Evolutionary conservation across 2,797 vertebrate species (phyloP).

Genomic region (Adelosebastes latens): DNA sequence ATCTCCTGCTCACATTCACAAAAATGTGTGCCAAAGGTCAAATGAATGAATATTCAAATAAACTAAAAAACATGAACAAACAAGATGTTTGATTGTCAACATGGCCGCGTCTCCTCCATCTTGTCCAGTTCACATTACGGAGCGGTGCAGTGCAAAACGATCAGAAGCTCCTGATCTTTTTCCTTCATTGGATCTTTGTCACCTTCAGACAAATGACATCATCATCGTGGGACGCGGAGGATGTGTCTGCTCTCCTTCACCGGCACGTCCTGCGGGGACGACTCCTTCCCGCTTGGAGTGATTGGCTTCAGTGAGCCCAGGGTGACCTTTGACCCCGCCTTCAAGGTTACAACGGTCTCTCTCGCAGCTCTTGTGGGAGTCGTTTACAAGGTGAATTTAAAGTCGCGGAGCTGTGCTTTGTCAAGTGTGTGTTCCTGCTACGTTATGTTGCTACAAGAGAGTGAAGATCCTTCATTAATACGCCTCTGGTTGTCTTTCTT

Average conservation of each 20-base stretch:
- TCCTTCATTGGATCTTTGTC: slow-evolving; percentile 53
- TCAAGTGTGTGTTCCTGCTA: slow-evolving; percentile 39
- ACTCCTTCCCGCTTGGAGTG: slow-evolving; percentile 30
- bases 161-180: slow-evolving; percentile 21
- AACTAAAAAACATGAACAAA: slow-evolving; percentile 47
- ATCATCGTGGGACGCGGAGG: slow-evolving; percentile 19
- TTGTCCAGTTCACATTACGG: slow-evolving; percentile 56
- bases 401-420: slow-evolving; percentile 40
- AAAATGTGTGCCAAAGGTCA: slow-evolving; percentile 45
- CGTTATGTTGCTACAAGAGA: slow-evolving; percentile 21
- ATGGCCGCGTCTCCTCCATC: slow-evolving; percentile 13
- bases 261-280: slow-evolving; percentile 19
- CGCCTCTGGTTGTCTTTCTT: slow-evolving; percentile 5
- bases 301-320: slow-evolving; percentile 8
- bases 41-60: slow-evolving; percentile 30
- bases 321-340: slow-evolving; percentile 39
- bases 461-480: slow-evolving; percentile 36
- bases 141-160: slow-evolving; percentile 69
- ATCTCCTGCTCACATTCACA: slow-evolving; percentile 30
- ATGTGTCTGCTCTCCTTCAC: slow-evolving; percentile 44
- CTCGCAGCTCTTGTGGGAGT: slow-evolving; percentile 6
- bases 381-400: slow-evolving; percentile 38
- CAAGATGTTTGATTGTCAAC: slow-evolving; percentile 42
- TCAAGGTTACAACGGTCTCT: slow-evolving; percentile 37
- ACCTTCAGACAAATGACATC: slow-evolving; percentile 47